Percentiles rank a stretch among this genome's conserved stretches.
phyloP scores from a whole-genome alignment of 2,888 invertebrate genomes.

The Prosapia bicincta region DNA sequence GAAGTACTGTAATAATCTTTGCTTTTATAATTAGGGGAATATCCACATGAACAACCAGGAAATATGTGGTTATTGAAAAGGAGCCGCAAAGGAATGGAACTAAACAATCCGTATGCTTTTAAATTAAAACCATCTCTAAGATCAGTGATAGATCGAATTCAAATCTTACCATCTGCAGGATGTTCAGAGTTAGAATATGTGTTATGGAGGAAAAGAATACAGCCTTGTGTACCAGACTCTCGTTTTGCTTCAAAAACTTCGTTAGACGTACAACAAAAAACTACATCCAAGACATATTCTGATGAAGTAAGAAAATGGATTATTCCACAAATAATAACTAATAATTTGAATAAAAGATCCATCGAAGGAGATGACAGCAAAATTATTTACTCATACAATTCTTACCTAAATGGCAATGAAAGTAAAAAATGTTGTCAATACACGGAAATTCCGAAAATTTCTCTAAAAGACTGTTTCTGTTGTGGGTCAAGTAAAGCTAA shows the following conservation, averaged over 20 bases:
- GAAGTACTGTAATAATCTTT: not conserved
- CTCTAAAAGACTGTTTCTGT: not conserved
- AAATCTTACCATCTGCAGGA: not conserved
- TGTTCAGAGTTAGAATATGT: not conserved
- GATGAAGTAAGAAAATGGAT: not conserved
- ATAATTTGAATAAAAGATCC: too few relatives aligned
- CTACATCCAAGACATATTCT: too few relatives aligned
- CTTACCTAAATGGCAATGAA: not conserved
- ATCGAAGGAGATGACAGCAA: not conserved
- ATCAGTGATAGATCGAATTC: not conserved
- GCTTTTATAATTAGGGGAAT: not conserved
- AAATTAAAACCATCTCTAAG: not conserved
- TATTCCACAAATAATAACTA: not conserved
- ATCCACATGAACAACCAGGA: not conserved
- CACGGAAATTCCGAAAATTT: not conserved
- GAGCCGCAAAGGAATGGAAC: not conserved
- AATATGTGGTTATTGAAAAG: not conserved
- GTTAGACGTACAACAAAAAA: too few relatives aligned
- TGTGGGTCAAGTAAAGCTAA: not conserved
- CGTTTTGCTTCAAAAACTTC: too few relatives aligned
- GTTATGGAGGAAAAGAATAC: not conserved
- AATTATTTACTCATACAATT: not conserved
- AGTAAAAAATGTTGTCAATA: not conserved
- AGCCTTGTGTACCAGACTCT: not conserved
- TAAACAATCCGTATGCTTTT: not conserved